Conservation (phyloP, 2,113 vertebrate genomes). For the Sakesphorus luctuosus region DNA sequence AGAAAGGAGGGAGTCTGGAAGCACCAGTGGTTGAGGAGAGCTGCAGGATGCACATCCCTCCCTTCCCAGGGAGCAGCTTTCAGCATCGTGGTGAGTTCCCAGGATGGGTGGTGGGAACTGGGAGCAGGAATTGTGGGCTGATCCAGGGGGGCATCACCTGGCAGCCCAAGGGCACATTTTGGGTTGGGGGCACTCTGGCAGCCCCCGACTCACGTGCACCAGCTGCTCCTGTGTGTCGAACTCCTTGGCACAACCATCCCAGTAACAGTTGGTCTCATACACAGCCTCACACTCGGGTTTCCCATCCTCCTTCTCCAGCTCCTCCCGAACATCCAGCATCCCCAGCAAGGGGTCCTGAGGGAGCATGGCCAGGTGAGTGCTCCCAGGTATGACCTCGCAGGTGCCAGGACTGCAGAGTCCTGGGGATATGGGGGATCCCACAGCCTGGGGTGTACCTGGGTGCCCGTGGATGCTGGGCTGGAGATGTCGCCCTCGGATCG, state of each 20-base stretch:
- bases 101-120: fast-evolving
- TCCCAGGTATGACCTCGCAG: fast-evolving
- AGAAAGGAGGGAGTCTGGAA: background rate
- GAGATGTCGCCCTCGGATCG: conserved; percentile 90
- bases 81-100: fast-evolving
- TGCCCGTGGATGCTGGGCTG: conserved; percentile 92
- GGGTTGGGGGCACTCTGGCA: background rate
- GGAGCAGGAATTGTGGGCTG: fast-evolving
- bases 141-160: background rate
- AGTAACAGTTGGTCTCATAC: conserved; percentile 96
- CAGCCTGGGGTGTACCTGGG: conserved; percentile 81
- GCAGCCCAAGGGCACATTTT: background rate
- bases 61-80: background rate
- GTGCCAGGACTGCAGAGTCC: fast-evolving
- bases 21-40: background rate
- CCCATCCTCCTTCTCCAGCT: conserved; percentile 93
- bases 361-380: background rate
- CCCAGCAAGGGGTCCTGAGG: conserved; percentile 89
- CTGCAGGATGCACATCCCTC: background rate
- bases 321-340: conserved; percentile 89
- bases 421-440: fast-evolving
- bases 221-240: conserved; percentile 97
- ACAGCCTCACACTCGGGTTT: conserved; percentile 89
- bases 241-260: conserved; percentile 94
- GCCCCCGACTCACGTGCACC: conserved; percentile 85